A percentile compares a stretch with the other conserved stretches of the same genome.
phyloP scores from a whole-genome alignment of 1,140 invertebrate genomes.

The Ganaspis sp. region DNA sequence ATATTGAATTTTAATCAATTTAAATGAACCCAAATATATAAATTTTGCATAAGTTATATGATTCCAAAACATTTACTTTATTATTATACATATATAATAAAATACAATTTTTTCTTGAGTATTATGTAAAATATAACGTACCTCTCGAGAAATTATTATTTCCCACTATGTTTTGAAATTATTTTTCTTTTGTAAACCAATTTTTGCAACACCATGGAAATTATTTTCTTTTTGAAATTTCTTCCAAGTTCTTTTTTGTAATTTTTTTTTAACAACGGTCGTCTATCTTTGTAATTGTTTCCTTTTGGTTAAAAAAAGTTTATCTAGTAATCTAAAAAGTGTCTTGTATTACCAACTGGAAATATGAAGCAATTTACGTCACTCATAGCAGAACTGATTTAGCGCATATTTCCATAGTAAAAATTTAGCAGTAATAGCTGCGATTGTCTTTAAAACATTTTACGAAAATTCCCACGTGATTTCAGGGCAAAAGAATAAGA shows the following conservation, averaged over 20 bases:
- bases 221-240: too few species aligned
- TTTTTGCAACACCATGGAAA: too few species aligned
- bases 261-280: background rate
- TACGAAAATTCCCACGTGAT: background rate
- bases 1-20: too few species aligned
- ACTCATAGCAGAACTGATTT: background rate
- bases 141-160: too few species aligned
- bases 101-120: too few species aligned
- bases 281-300: background rate
- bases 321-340: background rate
- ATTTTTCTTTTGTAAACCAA: background rate
- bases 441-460: background rate
- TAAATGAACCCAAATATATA: too few species aligned
- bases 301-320: background rate
- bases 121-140: too few species aligned
- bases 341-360: background rate
- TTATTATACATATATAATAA: too few species aligned
- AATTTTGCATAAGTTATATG: too few species aligned
- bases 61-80: too few species aligned
- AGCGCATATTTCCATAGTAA: background rate
- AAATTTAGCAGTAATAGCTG: background rate
- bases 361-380: conserved; percentile 24
- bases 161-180: too few species aligned
- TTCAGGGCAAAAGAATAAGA: background rate
- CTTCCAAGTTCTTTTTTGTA: too few species aligned